Conservation (phyloP, 1,140 invertebrate species). For the Drosophila setifemur region DNA sequence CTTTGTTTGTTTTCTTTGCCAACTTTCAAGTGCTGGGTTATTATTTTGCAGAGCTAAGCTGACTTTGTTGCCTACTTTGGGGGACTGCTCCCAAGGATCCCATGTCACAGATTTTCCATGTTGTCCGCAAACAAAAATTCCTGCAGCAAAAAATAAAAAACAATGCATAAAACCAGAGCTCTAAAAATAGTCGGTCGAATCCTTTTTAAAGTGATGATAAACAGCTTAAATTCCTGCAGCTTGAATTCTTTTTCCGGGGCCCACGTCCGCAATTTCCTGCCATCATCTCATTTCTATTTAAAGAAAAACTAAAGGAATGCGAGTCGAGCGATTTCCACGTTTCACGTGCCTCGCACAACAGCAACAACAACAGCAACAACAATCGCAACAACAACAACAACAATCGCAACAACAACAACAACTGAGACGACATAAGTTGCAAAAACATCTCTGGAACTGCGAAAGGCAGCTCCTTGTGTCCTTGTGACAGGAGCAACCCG, state of each 20-base stretch:
- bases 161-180: background rate
- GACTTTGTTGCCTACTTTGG: background rate
- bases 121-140: background rate
- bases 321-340: background rate
- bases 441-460: background rate
- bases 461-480: slow-evolving; percentile 15
- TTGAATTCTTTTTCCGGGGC: slow-evolving; percentile 4
- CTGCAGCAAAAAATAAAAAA: background rate
- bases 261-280: slow-evolving; percentile 6
- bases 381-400: background rate
- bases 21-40: background rate
- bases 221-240: slow-evolving; percentile 6
- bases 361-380: background rate
- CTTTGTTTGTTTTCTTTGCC: background rate
- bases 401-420: background rate
- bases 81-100: background rate
- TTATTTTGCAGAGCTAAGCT: background rate
- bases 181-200: slow-evolving; percentile 1
- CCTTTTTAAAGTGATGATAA: slow-evolving; percentile 7
- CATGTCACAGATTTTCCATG: background rate
- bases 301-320: slow-evolving; percentile 12
- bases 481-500: slow-evolving; percentile 17
- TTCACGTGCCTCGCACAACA: slow-evolving; percentile 16
- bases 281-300: slow-evolving; percentile 5
- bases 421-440: too few species aligned